These are phyloP conservation scores for Bolinopsis microptera DNA, from an alignment of 37 sponge, comb jelly and placozoan species.

Conservation along the genomic window DNA sequence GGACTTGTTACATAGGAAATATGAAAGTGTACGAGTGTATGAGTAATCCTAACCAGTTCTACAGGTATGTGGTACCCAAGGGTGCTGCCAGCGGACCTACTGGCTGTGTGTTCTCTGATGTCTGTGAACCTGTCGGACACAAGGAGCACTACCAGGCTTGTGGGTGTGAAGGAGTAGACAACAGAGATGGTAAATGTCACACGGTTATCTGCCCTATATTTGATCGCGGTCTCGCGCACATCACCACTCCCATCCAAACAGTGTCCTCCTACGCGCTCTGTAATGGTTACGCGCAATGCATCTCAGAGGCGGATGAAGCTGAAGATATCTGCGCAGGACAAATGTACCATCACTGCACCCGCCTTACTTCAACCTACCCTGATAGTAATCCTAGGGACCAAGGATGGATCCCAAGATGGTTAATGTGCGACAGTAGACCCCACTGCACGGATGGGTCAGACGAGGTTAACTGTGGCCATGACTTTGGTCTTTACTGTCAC, in stretches of 20 bases:
- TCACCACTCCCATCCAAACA: not conserved
- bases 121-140: not conserved
- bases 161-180: not conserved
- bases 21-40: not conserved
- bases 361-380: not conserved
- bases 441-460: not conserved
- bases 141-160: not conserved
- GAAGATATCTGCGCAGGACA: not conserved
- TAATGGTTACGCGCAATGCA: not conserved
- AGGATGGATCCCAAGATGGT: not conserved
- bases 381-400: not conserved
- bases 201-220: not conserved
- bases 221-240: not conserved
- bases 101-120: not conserved
- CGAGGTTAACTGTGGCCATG: not conserved
- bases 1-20: not conserved
- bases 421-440: not conserved
- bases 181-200: not conserved
- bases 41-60: not conserved
- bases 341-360: not conserved
- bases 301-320: not conserved
- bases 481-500: not conserved
- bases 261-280: not conserved
- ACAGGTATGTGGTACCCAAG: not conserved
- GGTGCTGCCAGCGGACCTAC: not conserved